Base-by-base conservation (phyloP, 2,888 invertebrate species). In the Lycophotia porphyrea region DNA sequence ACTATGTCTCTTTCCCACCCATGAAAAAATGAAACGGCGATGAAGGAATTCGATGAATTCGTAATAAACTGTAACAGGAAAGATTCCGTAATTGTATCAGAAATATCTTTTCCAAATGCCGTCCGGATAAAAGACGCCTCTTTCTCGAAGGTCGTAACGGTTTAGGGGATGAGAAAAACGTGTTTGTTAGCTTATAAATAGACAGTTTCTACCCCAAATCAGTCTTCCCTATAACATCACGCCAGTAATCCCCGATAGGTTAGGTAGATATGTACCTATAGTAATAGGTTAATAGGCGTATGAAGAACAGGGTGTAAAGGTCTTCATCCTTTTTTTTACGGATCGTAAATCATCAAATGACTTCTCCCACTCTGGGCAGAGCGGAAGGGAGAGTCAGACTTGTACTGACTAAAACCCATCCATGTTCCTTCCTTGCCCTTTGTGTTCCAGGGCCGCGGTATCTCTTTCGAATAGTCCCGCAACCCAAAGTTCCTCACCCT, bases 41-140 rank as follows among this genome's bases (percentile, higher is more conserved):
- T 65, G 64, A n/a, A n/a, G n/a, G n/a, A n/a, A n/a, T 58, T 49
- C 7, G 49, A 21, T 58, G 78, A 58, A 81, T 81, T 58, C 21
- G 21, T 49, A 74, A 74, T 39, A 63, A 49, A 42, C 15, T 36
- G 18, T 18, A 1, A 5, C 1, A 18, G 44, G 21, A 52, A 72
- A 21, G n/a, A 39, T 18, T 63, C 39, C 15, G 21, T 47, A 31
- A 49, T 81, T 81, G n/a, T 63, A 31, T 81, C 31, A 24, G 34
- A 27, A 74, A 52, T n/a, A 52, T 60, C 42, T 49, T 36, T 13
- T 64, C 21, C 9, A 15, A 42, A 21, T 31, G 27, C n/a, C 11
- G n/a, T 21, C 9, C 4, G 64, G 31, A 65, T 52, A 58, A 34
- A 52, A 52, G n/a, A 15, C 52, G 52, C n/a, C 13, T 1, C n/a